Percentiles rank a stretch among this genome's conserved stretches.
Conservation (phyloP, 2,797 vertebrate species). For the Cyclopterus lumpus region DNA sequence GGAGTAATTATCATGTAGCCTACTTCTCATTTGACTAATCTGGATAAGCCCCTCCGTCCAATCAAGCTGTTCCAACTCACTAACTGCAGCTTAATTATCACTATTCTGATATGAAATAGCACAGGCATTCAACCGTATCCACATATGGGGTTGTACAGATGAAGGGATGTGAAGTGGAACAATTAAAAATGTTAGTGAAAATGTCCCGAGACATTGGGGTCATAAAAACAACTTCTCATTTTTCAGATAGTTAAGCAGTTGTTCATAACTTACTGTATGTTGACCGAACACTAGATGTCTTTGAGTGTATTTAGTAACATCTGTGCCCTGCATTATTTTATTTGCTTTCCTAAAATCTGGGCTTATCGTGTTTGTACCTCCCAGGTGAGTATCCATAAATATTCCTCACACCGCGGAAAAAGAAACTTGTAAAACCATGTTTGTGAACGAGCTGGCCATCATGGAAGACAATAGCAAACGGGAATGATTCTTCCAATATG, state of each 20-base stretch:
- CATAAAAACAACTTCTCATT: constrained; percentile 27
- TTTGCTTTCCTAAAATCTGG: constrained; percentile 19
- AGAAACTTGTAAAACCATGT: constrained; percentile 13
- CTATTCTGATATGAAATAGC: constrained; percentile 45
- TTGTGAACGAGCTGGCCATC: constrained; percentile 20
- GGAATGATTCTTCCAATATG: constrained; percentile 19
- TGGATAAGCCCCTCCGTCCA: constrained; percentile 62
- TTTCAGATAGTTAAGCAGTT: neutral
- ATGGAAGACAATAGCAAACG: constrained; percentile 18
- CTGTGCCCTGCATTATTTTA: constrained; percentile 17
- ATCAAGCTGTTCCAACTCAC: constrained; percentile 70
- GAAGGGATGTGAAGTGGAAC: constrained; percentile 36
- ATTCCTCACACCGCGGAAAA: constrained; percentile 22
- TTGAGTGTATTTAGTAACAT: neutral
- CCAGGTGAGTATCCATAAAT: constrained; percentile 13
- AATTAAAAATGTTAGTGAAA: constrained; percentile 23
- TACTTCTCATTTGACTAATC: constrained; percentile 67
- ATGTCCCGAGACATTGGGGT: neutral
- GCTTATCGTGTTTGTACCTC: constrained; percentile 27
- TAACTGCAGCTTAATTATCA: constrained; percentile 49
- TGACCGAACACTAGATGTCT: neutral
- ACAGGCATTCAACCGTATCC: constrained; percentile 52
- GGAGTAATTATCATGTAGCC: constrained; percentile 66
- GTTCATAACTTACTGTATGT: neutral
- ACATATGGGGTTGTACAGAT: constrained; percentile 28